Evolutionary conservation across 2,888 invertebrate genomes (phyloP).

Genomic region (Muschampia plurimacula): DNA sequence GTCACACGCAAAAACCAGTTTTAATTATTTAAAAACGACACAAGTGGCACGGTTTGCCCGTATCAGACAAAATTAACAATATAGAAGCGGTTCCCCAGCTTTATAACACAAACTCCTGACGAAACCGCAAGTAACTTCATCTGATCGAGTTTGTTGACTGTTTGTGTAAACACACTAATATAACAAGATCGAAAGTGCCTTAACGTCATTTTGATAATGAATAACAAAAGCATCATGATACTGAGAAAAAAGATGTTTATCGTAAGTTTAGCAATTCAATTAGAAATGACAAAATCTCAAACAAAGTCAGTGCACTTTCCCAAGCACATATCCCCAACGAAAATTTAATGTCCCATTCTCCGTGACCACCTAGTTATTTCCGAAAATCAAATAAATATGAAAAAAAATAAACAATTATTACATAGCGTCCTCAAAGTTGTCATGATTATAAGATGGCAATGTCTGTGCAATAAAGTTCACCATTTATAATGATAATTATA

Average conservation of each 20-base stretch:
- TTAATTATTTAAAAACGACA: not conserved
- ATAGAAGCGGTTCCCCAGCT: constrained; percentile 2
- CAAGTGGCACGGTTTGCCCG: not conserved
- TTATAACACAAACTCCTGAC: constrained; percentile 10
- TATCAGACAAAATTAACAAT: constrained; percentile 21
- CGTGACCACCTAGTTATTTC: too few species aligned
- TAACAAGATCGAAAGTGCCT: not conserved
- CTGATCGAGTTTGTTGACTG: constrained; percentile 9
- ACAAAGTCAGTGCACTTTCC: too few species aligned
- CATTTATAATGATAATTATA: too few species aligned
- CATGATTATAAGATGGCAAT: too few species aligned
- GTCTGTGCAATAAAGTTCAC: too few species aligned
- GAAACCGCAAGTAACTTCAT: constrained; percentile 37
- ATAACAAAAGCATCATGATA: too few species aligned
- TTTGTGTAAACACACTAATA: constrained; percentile 1
- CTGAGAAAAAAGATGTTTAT: too few species aligned
- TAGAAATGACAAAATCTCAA: too few species aligned
- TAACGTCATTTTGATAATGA: not conserved
- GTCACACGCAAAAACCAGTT: not conserved
- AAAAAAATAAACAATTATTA: not conserved
- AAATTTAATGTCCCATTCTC: not conserved
- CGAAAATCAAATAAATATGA: not conserved
- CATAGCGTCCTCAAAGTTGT: too few species aligned
- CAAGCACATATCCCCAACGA: too few species aligned
- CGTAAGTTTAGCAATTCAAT: too few species aligned